Conservation (phyloP, 2,888 invertebrate species). For the Syritta pipiens region DNA sequence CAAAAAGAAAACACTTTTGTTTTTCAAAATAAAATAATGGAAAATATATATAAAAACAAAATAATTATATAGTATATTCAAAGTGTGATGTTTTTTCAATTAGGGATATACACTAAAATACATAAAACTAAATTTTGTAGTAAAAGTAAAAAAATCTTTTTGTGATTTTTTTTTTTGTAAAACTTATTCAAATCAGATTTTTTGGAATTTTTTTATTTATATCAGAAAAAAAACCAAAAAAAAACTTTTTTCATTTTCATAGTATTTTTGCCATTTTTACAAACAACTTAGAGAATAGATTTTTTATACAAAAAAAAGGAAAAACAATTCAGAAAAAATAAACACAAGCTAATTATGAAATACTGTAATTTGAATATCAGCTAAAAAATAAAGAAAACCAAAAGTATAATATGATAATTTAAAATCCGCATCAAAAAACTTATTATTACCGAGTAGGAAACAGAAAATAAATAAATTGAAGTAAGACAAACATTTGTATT, state of each 20-base stretch:
- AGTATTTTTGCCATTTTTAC: constrained; percentile 49
- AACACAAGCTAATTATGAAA: too few species aligned
- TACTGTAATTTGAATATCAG: constrained; percentile 39
- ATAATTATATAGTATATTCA: too few species aligned
- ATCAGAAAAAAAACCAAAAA: too few species aligned
- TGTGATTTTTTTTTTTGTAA: constrained; percentile 30
- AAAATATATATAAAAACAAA: too few species aligned
- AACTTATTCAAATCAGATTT: constrained; percentile 20
- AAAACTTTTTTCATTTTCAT: constrained; percentile 4
- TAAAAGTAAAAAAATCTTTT: constrained; percentile 16
- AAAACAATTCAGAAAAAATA: constrained; percentile 8
- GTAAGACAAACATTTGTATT: constrained; percentile 64
- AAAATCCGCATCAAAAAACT: constrained; percentile 10
- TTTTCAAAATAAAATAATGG: constrained; percentile 26
- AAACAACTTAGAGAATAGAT: constrained; percentile 56
- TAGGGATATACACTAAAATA: constrained; percentile 32
- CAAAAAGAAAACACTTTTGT: constrained; percentile 10
- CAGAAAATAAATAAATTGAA: constrained; percentile 39
- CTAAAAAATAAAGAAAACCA: constrained; percentile 4
- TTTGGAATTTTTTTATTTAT: constrained; percentile 11
- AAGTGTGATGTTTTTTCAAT: constrained; percentile 61
- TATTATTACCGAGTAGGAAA: constrained; percentile 11
- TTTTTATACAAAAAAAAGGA: constrained; percentile 54
- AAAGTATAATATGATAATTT: constrained; percentile 11
- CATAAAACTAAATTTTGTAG: constrained; percentile 24